Conservation (phyloP, 2,888 invertebrate genomes). For the Latrodectus elegans region DNA sequence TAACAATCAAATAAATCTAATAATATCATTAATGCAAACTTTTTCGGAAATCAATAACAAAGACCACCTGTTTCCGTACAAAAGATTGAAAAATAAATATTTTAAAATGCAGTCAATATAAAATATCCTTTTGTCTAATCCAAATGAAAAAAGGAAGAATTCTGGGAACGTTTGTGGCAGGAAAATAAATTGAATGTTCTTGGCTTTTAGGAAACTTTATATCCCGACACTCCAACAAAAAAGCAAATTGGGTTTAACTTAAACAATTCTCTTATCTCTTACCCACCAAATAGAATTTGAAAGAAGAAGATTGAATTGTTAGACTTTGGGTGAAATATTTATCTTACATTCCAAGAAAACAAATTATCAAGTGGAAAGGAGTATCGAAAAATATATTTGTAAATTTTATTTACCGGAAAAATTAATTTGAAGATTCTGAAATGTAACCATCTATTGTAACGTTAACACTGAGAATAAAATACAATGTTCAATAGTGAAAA, state of each 20-base stretch:
- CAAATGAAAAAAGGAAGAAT: background rate
- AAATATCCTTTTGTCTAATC: background rate
- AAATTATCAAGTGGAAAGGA: background rate
- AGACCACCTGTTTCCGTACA: no score
- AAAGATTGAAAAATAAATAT: no score
- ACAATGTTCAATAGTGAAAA: no score
- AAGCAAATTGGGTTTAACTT: constrained; percentile 58
- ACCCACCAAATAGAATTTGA: constrained; percentile 36
- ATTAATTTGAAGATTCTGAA: background rate
- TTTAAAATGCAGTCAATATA: no score
- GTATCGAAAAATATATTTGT: background rate
- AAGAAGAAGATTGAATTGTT: constrained; percentile 43
- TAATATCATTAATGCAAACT: no score
- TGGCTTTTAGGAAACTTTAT: constrained; percentile 42
- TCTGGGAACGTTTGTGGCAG: background rate
- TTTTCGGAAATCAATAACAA: no score
- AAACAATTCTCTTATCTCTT: constrained; percentile 58
- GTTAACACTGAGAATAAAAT: no score
- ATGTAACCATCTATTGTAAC: no score
- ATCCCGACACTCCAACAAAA: constrained; percentile 32
- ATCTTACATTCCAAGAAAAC: constrained; percentile 20
- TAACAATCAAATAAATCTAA: no score
- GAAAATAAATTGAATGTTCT: constrained; percentile 56
- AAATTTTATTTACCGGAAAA: background rate
- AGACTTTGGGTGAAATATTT: constrained; percentile 38